Base-by-base conservation (phyloP, 2,888 invertebrate genomes). In the Cecidostiba fungosa region DNA sequence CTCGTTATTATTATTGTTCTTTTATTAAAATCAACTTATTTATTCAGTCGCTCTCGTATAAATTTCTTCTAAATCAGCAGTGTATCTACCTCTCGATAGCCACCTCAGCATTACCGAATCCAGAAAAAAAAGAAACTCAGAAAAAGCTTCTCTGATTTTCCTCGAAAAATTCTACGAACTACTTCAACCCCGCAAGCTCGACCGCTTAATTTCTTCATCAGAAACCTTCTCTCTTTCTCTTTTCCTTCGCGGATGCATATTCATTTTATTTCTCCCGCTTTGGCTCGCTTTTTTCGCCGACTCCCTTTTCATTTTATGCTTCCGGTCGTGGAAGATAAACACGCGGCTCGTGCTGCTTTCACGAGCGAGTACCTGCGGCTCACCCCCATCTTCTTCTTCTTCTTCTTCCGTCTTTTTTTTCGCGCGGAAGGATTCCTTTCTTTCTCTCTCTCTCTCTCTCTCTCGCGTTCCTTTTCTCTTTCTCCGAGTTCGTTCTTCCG, bases 241-340 rank as follows among this genome's bases (percentile, higher is more conserved):
- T 29, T 66, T 29, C 84, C n/a, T 26, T 62, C 69, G 79, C 77
- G 87, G 87, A 90, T 91, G 90, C 91, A 90, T 91, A 91, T 91
- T 91, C 90, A 91, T 91, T 90, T 90, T 88, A 88, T 88, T 89
- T 88, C 86, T 87, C 85, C 85, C 77, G 79, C 82, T 54, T 66
- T 23, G 36, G n/a, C 43, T 72, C 12, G 23, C 36, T 36, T n/a
- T 39, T 39, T 39, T 54, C 73, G 8, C 66, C 10, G 16, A 29
- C 39, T 47, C 23, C 59, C 62, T 69, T 79, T 87, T 84, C 79
- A 83, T 88, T 88, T 88, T 86, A 81, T 85, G 87, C 89, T 87
- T 88, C 87, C 87, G 82, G 70, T 81, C 77, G 85, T 78, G 86
- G 85, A 90, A 90, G 89, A 90, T 89, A 91, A 91, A 91, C 89